These are phyloP conservation scores for Ginglymostoma cirratum DNA, from an alignment of 2,113 vertebrate genomes.

Conservation along the genomic window DNA sequence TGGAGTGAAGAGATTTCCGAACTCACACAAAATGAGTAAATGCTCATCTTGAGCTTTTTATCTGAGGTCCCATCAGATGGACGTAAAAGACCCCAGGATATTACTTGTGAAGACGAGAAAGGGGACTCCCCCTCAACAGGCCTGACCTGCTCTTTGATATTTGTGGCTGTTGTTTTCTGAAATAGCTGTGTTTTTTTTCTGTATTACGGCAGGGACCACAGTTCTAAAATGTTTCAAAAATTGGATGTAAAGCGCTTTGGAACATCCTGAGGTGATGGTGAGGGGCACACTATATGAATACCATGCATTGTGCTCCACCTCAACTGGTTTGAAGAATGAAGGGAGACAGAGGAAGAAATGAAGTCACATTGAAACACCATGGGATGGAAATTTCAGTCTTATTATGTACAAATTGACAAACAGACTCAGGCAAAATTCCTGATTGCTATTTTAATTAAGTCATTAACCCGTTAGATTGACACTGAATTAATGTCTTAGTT, in stretches of 20 bases:
- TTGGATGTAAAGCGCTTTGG: background rate
- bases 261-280: background rate
- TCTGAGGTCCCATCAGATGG: no score
- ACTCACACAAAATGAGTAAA: no score
- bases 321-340: background rate
- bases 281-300: background rate
- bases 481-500: conserved; percentile 25
- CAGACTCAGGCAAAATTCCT: conserved; percentile 1
- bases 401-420: background rate
- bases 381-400: background rate
- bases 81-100: no score
- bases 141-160: no score
- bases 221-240: background rate
- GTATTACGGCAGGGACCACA: background rate
- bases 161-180: no score
- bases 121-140: no score
- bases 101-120: no score
- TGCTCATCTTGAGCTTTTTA: no score
- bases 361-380: background rate
- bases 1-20: background rate
- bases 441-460: conserved; percentile 31
- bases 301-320: background rate
- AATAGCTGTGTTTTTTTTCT: no score
- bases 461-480: conserved; percentile 33
- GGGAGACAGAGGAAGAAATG: no score